A percentile compares a stretch with the other conserved stretches of the same genome.
Evolutionary conservation across 2,888 invertebrate genomes (phyloP).

Genomic region (Lasioglossum oenotherae): DNA sequence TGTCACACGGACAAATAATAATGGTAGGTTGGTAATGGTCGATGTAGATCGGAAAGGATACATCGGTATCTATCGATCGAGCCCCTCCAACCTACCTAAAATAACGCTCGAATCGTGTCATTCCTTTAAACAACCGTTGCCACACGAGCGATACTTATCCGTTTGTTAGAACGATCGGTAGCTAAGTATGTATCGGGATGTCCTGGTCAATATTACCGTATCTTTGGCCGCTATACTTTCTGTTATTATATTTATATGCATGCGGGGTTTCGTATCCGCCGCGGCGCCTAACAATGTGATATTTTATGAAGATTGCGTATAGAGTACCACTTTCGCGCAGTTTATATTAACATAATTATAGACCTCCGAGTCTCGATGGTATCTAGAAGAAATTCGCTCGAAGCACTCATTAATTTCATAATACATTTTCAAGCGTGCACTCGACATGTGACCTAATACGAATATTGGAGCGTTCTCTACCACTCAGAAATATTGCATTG

Average conservation of each 20-base stretch:
- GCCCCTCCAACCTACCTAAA: slow-evolving; percentile 6
- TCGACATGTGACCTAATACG: slow-evolving; percentile 4
- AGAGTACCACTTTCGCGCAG: background rate
- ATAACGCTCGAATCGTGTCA: background rate
- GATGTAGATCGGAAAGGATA: slow-evolving; percentile 32
- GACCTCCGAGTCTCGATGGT: background rate
- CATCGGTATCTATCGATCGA: slow-evolving; percentile 5
- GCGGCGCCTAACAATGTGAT: background rate
- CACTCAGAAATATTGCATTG: background rate
- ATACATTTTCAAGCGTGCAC: background rate
- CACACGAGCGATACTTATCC: background rate
- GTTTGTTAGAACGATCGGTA: slow-evolving; percentile 9
- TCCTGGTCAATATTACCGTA: background rate
- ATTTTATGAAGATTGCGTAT: slow-evolving; percentile 3
- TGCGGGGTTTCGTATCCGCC: background rate
- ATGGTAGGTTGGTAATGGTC: slow-evolving; percentile 9
- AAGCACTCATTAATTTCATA: background rate
- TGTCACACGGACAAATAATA: slow-evolving; percentile 33
- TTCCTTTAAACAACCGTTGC: slow-evolving; percentile 16
- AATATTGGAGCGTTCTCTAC: background rate
- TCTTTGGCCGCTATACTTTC: background rate
- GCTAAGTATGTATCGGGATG: background rate
- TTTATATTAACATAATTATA: slow-evolving; percentile 5
- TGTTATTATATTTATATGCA: background rate
- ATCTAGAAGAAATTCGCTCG: background rate